Evolutionary conservation across 1,140 invertebrate species (phyloP).

Genomic region (Antheraea mylitta): DNA sequence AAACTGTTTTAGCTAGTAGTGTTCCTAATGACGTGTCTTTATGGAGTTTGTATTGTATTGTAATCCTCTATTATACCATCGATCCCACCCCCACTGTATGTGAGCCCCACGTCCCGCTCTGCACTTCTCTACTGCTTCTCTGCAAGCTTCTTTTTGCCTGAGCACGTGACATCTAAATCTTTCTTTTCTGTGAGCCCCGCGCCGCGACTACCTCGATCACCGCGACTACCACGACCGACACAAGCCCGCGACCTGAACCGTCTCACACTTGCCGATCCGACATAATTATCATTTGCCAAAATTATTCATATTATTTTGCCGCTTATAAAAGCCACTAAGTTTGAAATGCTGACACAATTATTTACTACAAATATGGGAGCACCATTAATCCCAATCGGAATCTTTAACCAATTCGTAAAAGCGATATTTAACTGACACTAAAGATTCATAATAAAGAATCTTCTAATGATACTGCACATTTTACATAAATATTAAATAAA

Average conservation of each 20-base stretch:
- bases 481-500: too few relatives aligned
- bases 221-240: too few relatives aligned
- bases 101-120: conserved; percentile 74
- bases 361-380: not conserved
- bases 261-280: conserved; percentile 49
- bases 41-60: conserved; percentile 59
- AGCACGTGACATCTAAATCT: conserved; percentile 66
- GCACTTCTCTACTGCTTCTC: conserved; percentile 78
- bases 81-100: conserved; percentile 69
- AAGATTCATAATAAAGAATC: not conserved
- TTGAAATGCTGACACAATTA: conserved; percentile 48
- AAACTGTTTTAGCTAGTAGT: conserved; percentile 63
- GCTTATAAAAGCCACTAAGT: conserved; percentile 67
- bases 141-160: conserved; percentile 77
- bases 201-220: conserved; percentile 34
- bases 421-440: not conserved
- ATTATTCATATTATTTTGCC: conserved; percentile 58
- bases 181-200: conserved; percentile 54
- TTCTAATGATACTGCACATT: too few relatives aligned
- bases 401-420: not conserved
- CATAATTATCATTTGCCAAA: conserved; percentile 62
- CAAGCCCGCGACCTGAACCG: conserved; percentile 55
- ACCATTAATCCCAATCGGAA: not conserved
- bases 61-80: conserved; percentile 73
- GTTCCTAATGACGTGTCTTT: conserved; percentile 54